A percentile compares a stretch with the other conserved stretches of the same genome.
phyloP scores from a whole-genome alignment of 2,797 vertebrate genomes.

The Danionella dracula region DNA sequence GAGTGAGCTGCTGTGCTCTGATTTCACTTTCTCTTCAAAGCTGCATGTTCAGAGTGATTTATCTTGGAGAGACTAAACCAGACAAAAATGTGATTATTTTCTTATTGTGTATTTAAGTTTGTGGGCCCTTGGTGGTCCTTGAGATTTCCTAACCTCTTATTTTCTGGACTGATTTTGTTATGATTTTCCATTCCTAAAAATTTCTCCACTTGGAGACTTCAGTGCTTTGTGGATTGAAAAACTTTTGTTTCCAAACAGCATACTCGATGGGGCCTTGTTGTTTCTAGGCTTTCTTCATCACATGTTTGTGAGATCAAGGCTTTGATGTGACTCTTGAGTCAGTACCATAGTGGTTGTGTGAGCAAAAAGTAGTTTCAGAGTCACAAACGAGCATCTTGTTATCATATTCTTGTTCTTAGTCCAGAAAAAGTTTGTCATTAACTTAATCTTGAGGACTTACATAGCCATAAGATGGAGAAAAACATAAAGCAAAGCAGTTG shows the following conservation, averaged over 20 bases:
- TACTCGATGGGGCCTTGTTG: not conserved
- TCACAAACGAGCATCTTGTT: too few species aligned
- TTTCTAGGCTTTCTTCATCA: not conserved
- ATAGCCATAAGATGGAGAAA: not conserved
- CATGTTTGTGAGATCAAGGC: not conserved
- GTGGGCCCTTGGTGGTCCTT: too few species aligned
- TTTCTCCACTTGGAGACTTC: not conserved
- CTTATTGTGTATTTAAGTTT: too few species aligned
- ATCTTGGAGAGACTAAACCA: not conserved
- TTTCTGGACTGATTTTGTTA: too few species aligned
- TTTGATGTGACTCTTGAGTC: not conserved
- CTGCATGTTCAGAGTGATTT: constrained; percentile 5
- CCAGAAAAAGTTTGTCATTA: too few species aligned
- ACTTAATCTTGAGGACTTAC: too few species aligned
- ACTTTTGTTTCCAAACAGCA: not conserved
- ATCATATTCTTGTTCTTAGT: too few species aligned
- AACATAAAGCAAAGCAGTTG: not conserved
- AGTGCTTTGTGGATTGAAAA: not conserved
- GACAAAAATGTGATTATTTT: too few species aligned
- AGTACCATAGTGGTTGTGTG: too few species aligned
- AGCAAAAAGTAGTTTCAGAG: too few species aligned
- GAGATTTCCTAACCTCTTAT: too few species aligned
- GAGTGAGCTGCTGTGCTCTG: not conserved
- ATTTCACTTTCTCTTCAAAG: not conserved
- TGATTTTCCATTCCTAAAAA: constrained; percentile 7